Conservation (phyloP, 2,113 vertebrate species). For the Grantiella picta region DNA sequence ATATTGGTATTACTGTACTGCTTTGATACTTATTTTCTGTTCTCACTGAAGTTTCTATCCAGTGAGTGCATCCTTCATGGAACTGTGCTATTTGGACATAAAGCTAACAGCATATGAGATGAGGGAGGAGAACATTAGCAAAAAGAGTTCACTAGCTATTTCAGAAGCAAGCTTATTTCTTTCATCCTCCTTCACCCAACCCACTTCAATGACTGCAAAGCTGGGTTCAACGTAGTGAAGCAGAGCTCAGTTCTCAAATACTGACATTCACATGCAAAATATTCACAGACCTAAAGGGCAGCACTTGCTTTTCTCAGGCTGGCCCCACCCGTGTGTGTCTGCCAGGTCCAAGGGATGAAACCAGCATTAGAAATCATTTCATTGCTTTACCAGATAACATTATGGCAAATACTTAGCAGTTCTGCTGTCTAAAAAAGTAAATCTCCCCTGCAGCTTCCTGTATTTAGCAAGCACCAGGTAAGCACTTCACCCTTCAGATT, state of each 20-base stretch:
- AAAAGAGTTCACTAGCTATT: background rate
- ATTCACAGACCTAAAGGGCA: background rate
- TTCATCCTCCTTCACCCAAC: background rate
- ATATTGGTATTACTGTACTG: background rate
- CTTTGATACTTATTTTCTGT: background rate
- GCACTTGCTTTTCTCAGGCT: background rate
- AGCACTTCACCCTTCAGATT: background rate
- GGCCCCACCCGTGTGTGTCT: rapidly evolving
- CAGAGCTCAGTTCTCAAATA: background rate
- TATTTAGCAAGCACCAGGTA: background rate
- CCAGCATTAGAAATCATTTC: background rate
- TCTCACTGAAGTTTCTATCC: background rate
- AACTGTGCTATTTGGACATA: background rate
- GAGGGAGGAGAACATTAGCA: background rate
- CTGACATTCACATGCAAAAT: background rate
- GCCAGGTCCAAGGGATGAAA: background rate
- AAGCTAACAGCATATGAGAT: background rate
- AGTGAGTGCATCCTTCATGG: background rate
- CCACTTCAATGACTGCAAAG: background rate
- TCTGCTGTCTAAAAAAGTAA: background rate
- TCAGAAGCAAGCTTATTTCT: background rate
- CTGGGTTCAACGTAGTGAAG: background rate
- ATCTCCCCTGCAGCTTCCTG: background rate
- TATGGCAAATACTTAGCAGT: background rate
- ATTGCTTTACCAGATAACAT: background rate